These are phyloP conservation scores for Zootoca vivipara DNA, from an alignment of 2,113 vertebrate species.

Conservation along the genomic window DNA sequence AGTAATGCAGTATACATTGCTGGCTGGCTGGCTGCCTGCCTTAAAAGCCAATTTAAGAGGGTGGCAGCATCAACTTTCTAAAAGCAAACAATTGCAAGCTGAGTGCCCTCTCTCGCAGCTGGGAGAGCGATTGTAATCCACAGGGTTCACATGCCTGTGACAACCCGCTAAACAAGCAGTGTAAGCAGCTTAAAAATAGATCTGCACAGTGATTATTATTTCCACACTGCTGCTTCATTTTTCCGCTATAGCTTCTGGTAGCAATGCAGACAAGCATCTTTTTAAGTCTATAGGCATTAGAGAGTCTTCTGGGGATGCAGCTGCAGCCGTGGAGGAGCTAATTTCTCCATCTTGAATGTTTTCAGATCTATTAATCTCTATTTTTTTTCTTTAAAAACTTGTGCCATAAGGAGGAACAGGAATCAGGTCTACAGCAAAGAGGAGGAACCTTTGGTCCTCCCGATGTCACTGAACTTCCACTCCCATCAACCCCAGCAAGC, in stretches of 20 bases:
- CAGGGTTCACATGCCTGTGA: neutral
- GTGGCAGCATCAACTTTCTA: slow-evolving; percentile 25
- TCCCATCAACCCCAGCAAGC: neutral
- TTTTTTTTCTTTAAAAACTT: neutral
- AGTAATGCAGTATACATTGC: neutral
- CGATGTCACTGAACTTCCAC: neutral
- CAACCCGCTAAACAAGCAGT: neutral
- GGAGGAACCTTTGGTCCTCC: neutral
- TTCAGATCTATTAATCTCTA: neutral
- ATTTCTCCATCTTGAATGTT: neutral
- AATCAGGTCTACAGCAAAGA: neutral
- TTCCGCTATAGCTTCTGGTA: slow-evolving; percentile 48
- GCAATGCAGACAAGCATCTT: neutral
- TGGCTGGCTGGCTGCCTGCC: neutral
- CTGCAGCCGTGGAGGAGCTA: neutral
- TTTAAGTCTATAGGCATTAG: neutral
- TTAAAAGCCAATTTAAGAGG: neutral
- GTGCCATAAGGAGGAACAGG: neutral
- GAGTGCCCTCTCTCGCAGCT: neutral
- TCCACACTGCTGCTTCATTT: slow-evolving; percentile 50
- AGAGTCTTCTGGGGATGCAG: neutral
- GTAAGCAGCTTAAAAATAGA: slow-evolving; percentile 54
- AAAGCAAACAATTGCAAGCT: slow-evolving; percentile 17
- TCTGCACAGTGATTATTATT: slow-evolving; percentile 54
- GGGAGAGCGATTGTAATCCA: neutral